A percentile compares a stretch with the other conserved stretches of the same genome.
Conservation (phyloP, 2,113 vertebrate genomes). For the Corapipo altera region DNA sequence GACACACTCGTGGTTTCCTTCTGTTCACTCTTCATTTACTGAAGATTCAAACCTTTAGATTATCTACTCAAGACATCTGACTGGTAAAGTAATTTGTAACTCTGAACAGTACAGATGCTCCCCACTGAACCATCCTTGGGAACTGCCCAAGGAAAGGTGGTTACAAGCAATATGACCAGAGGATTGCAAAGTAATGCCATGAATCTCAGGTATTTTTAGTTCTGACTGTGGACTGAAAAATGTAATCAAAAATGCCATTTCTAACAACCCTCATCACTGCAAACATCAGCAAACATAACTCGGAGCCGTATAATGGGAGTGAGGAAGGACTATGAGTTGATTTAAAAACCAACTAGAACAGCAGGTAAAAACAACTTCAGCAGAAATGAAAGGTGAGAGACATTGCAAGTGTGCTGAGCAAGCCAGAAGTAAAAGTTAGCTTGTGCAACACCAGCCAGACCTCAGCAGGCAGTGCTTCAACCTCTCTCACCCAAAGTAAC, state of each 20-base stretch:
- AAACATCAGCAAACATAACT: not conserved
- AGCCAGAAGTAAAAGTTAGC: not conserved
- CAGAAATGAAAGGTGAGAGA: not conserved
- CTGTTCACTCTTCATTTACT: not conserved
- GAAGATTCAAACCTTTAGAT: not conserved
- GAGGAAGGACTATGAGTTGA: not conserved
- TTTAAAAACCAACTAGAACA: not conserved
- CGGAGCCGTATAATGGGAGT: not conserved
- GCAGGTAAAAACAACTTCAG: not conserved
- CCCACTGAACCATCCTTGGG: not conserved
- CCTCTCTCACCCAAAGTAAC: not conserved
- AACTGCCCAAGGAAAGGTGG: not conserved
- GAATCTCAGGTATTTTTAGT: not conserved
- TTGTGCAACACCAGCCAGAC: not conserved
- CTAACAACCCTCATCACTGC: not conserved
- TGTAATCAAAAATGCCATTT: not conserved
- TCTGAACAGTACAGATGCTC: not conserved
- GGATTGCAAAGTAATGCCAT: not conserved
- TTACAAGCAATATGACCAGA: not conserved
- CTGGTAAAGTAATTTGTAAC: not conserved
- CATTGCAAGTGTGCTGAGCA: rapidly evolving
- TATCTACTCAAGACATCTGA: not conserved
- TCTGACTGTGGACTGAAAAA: not conserved
- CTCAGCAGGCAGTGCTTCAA: not conserved
- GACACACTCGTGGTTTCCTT: constrained; percentile 25